Conservation (phyloP, 2,888 invertebrate genomes). For the Caenorhabditis sp. region DNA sequence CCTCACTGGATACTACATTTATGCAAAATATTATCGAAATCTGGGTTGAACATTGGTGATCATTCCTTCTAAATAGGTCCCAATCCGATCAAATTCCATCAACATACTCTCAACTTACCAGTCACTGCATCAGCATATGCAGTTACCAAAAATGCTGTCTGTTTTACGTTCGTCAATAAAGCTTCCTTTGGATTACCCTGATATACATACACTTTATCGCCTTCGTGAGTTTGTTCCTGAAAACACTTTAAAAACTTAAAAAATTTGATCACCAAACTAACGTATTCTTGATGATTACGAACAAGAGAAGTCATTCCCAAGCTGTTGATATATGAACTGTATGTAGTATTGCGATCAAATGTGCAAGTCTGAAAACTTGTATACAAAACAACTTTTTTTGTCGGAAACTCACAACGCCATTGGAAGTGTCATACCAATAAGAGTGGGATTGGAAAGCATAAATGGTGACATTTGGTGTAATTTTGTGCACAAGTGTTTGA, state of each 20-base stretch:
- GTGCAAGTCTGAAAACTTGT: conserved; percentile 35
- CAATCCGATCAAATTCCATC: too few relatives aligned
- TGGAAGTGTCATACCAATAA: conserved; percentile 37
- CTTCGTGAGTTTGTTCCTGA: conserved; percentile 45
- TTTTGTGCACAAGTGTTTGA: conserved; percentile 38
- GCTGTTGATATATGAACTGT: conserved; percentile 40
- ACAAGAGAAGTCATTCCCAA: conserved; percentile 43
- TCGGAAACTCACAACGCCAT: background rate
- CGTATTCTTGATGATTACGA: conserved; percentile 34
- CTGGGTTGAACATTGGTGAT: too few relatives aligned
- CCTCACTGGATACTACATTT: too few relatives aligned
- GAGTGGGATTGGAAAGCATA: conserved; percentile 39
- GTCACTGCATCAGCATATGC: conserved; percentile 45
- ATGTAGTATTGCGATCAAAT: conserved; percentile 34
- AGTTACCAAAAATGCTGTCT: conserved; percentile 46
- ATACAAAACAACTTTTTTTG: too few relatives aligned
- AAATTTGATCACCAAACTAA: conserved; percentile 13
- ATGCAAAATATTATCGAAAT: too few relatives aligned
- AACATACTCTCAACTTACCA: too few relatives aligned
- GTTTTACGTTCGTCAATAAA: conserved; percentile 37
- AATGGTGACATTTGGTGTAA: conserved; percentile 33
- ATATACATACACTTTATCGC: conserved; percentile 46
- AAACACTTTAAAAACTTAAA: background rate
- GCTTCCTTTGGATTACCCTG: conserved; percentile 50
- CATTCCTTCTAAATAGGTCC: too few relatives aligned